phyloP scores from a whole-genome alignment of 2,113 vertebrate species.

The Corydoras maculifer region DNA sequence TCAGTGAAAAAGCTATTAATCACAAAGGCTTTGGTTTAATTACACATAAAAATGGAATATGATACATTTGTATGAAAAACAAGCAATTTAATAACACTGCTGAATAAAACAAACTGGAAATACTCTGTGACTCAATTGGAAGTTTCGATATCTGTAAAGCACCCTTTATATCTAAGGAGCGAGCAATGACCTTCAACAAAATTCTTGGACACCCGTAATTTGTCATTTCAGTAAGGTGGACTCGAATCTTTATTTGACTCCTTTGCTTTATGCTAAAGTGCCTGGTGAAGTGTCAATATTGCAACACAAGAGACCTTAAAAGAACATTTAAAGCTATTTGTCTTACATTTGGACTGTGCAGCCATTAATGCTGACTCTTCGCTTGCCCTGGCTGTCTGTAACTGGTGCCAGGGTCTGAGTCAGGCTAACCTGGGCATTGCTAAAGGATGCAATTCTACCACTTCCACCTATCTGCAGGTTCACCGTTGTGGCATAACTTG shows the following conservation, averaged over 20 bases:
- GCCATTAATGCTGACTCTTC: constrained; percentile 64
- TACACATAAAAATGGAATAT: constrained; percentile 27
- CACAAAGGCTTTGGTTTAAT: constrained; percentile 35
- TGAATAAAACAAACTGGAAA: constrained; percentile 26
- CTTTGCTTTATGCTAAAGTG: constrained; percentile 37
- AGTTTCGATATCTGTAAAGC: constrained; percentile 13
- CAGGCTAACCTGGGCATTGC: constrained; percentile 80
- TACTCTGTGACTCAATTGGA: neutral
- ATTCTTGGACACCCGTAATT: constrained; percentile 36
- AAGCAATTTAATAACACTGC: constrained; percentile 40
- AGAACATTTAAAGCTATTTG: too few relatives aligned
- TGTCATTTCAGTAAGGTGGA: constrained; percentile 23
- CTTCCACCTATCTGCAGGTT: constrained; percentile 82
- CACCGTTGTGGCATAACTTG: constrained; percentile 84
- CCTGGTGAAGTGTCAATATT: constrained; percentile 38
- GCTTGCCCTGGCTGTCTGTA: constrained; percentile 46
- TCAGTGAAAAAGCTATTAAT: constrained; percentile 20
- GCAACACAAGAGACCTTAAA: neutral
- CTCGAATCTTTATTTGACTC: constrained; percentile 8
- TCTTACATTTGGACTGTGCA: constrained; percentile 51
- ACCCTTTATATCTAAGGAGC: constrained; percentile 4
- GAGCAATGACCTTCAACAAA: constrained; percentile 12
- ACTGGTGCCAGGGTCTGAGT: constrained; percentile 70
- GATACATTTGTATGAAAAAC: constrained; percentile 16
- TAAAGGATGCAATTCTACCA: constrained; percentile 73